Conservation (phyloP, 2,888 invertebrate genomes). For the Gastracanthus pulcherrimus region DNA sequence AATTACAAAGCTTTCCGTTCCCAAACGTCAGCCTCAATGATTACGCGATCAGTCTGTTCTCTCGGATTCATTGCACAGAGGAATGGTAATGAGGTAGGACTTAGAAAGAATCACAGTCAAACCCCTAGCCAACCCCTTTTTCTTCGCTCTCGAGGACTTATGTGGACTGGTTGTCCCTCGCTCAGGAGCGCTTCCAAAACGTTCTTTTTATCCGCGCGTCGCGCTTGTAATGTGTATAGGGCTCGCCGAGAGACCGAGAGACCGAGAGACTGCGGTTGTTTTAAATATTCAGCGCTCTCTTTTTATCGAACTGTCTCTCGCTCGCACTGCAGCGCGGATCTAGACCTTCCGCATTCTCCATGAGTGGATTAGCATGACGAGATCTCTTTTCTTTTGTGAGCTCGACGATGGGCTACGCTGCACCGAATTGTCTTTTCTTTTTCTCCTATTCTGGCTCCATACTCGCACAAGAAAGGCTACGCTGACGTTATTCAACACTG, state of each 20-base stretch:
- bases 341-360: conserved; percentile 62
- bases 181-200: background rate
- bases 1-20: background rate
- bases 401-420: too few relatives aligned
- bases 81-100: background rate
- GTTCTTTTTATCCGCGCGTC: background rate
- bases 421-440: too few relatives aligned
- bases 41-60: background rate
- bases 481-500: too few relatives aligned
- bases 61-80: background rate
- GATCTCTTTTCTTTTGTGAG: background rate
- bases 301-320: conserved; percentile 59
- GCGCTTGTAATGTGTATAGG: too few relatives aligned
- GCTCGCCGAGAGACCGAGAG: background rate
- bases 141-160: background rate
- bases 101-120: background rate
- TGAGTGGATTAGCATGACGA: conserved; percentile 49
- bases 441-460: too few relatives aligned
- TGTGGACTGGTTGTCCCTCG: background rate
- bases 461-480: too few relatives aligned
- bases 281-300: conserved; percentile 62
- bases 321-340: background rate
- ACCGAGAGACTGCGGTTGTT: conserved; percentile 57
- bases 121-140: background rate
- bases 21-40: background rate